phyloP scores from a whole-genome alignment of 2,113 vertebrate genomes.

The Ammodytes marinus region DNA sequence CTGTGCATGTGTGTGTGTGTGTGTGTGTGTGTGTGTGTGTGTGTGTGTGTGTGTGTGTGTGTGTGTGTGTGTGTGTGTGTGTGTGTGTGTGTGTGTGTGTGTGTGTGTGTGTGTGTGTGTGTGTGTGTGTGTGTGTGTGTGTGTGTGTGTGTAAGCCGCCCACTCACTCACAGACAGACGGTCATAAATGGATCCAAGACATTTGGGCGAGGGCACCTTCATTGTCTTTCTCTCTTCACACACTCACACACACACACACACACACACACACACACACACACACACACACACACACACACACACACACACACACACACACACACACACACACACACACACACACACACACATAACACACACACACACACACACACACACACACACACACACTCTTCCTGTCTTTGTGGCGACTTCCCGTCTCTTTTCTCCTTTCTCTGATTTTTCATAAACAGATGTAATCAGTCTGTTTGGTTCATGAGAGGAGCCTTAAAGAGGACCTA shows the following conservation, averaged over 20 bases:
- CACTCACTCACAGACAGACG: background rate
- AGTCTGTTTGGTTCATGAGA: background rate
- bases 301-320: background rate
- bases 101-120: no score
- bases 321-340: constrained; percentile 5
- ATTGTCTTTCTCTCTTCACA: constrained; percentile 21
- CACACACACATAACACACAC: constrained; percentile 2
- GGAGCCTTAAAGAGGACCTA: no score
- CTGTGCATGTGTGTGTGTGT: background rate
- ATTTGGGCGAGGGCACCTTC: constrained; percentile 50
- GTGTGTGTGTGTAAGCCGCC: no score
- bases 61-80: no score
- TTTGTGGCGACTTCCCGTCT: constrained; percentile 39
- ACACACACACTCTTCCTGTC: constrained; percentile 32
- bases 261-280: no score
- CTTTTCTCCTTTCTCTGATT: constrained; percentile 4
- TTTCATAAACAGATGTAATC: background rate
- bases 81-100: no score
- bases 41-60: no score
- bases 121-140: no score
- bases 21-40: no score
- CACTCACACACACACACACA: background rate
- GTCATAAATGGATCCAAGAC: constrained; percentile 39
- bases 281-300: no score
- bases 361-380: constrained; percentile 11